Conservation (phyloP, 2,888 invertebrate genomes). For the Rhodophaea formosa region DNA sequence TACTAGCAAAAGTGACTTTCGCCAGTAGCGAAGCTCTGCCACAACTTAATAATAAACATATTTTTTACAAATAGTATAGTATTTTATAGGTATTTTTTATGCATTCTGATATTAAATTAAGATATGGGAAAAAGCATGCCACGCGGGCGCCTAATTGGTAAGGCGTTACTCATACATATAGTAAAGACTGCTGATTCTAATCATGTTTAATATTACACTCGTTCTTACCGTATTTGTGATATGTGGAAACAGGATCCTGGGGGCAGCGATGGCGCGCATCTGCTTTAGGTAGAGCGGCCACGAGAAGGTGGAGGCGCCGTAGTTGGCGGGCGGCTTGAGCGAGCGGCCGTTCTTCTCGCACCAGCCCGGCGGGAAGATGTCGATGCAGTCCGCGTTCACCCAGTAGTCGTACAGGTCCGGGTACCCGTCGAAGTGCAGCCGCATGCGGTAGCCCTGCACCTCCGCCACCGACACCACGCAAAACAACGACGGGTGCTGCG, state of each 20-base stretch:
- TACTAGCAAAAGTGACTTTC: too few relatives aligned
- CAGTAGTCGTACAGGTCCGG: slow-evolving; percentile 95
- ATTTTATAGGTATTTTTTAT: too few relatives aligned
- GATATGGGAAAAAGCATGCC: too few relatives aligned
- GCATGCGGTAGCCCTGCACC: slow-evolving; percentile 90
- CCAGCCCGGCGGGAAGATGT: slow-evolving; percentile 97
- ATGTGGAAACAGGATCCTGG: slow-evolving; percentile 87
- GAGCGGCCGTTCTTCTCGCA: slow-evolving; percentile 91
- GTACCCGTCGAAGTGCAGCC: slow-evolving; percentile 96
- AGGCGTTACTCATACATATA: too few relatives aligned
- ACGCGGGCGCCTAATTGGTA: too few relatives aligned
- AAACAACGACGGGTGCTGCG: slow-evolving; percentile 92
- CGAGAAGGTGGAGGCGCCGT: slow-evolving; percentile 83
- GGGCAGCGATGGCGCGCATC: slow-evolving; percentile 88
- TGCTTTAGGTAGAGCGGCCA: slow-evolving; percentile 92
- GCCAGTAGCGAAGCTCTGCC: too few relatives aligned
- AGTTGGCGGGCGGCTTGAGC: slow-evolving; percentile 89
- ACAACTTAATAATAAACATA: too few relatives aligned
- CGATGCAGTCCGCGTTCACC: slow-evolving; percentile 94
- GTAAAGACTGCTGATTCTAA: too few relatives aligned
- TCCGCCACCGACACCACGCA: slow-evolving; percentile 93
- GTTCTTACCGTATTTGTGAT: slow-evolving; percentile 82
- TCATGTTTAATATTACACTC: not conserved
- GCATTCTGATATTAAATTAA: too few relatives aligned
- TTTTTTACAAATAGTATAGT: too few relatives aligned